Percentiles rank a stretch among this genome's conserved stretches.
phyloP scores from a whole-genome alignment of 2,113 vertebrate species.

The Octodon degus region DNA sequence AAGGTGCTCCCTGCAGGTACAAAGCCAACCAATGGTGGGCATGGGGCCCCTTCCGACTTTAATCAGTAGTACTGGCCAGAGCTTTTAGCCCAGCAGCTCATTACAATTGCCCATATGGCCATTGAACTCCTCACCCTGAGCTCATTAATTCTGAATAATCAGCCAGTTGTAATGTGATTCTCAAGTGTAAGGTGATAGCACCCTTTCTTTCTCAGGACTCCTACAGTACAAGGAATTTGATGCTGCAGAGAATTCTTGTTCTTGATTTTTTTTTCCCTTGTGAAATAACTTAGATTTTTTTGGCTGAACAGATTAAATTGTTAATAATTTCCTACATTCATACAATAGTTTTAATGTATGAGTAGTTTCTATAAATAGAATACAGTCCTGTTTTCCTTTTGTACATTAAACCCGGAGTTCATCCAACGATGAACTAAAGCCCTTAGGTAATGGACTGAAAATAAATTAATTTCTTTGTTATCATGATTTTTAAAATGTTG shows the following conservation, averaged over 20 bases:
- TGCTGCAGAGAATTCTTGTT: not conserved
- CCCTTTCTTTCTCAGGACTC: conserved; percentile 44
- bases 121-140: conserved; percentile 58
- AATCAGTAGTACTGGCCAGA: not conserved
- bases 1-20: not conserved
- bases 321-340: not conserved
- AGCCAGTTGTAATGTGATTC: conserved; percentile 52
- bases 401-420: not conserved
- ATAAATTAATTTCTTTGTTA: not conserved
- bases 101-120: conserved; percentile 47
- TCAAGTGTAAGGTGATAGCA: conserved; percentile 51
- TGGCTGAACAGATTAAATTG: conserved; percentile 43
- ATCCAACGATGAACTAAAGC: not conserved
- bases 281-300: conserved; percentile 24
- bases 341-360: not conserved
- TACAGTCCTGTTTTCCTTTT: conserved; percentile 16
- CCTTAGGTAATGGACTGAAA: not conserved
- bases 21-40: not conserved
- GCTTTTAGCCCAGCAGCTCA: not conserved
- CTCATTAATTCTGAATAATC: conserved; percentile 68
- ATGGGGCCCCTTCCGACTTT: not conserved
- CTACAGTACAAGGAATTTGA: conserved; percentile 15
- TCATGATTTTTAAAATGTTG: not conserved
- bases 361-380: not conserved
- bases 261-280: conserved; percentile 47